These are phyloP conservation scores for Drosophila colorata DNA, from an alignment of 2,888 invertebrate genomes.

Conservation along the genomic window DNA sequence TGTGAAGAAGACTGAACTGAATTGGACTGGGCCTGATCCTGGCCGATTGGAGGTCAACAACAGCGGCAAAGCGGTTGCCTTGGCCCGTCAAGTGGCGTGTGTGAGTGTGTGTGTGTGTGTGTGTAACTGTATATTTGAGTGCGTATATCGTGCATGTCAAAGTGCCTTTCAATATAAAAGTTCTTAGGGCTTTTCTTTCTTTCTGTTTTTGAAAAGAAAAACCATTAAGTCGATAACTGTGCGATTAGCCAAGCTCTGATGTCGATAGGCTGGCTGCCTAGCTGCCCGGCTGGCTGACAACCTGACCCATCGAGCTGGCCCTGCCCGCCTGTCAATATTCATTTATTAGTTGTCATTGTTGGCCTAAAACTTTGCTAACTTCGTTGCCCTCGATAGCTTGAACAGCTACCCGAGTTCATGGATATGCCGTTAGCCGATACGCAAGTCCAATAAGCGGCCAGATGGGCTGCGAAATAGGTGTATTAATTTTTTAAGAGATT, in stretches of 20 bases:
- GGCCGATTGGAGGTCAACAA: slow-evolving; percentile 61
- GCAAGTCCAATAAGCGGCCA: background rate
- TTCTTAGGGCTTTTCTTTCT: slow-evolving; percentile 2
- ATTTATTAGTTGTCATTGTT: slow-evolving; percentile 73
- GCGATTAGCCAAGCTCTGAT: slow-evolving; percentile 76
- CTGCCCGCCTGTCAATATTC: slow-evolving; percentile 74
- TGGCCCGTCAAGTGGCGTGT: slow-evolving; percentile 66
- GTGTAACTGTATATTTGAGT: slow-evolving; percentile 25
- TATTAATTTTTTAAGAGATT: background rate
- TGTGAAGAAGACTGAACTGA: background rate
- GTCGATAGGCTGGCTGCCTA: slow-evolving; percentile 62
- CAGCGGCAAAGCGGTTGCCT: slow-evolving; percentile 51
- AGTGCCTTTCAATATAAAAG: slow-evolving; percentile 69
- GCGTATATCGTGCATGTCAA: slow-evolving; percentile 65
- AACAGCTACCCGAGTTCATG: slow-evolving; percentile 32
- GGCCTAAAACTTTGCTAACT: slow-evolving; percentile 51
- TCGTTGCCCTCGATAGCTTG: slow-evolving; percentile 21
- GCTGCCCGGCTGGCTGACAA: slow-evolving; percentile 29
- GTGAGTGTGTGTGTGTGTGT: slow-evolving; percentile 7
- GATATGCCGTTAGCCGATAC: slow-evolving; percentile 13
- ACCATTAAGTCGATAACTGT: slow-evolving; percentile 80
- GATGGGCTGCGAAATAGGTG: background rate
- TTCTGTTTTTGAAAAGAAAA: slow-evolving; percentile 57
- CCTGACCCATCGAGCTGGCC: slow-evolving; percentile 31
- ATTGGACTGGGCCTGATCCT: slow-evolving; percentile 11